A percentile compares a stretch with the other conserved stretches of the same genome.
Evolutionary conservation across 2,797 vertebrate species (phyloP).

Genomic region (Pseudotriccus pelzelni): DNA sequence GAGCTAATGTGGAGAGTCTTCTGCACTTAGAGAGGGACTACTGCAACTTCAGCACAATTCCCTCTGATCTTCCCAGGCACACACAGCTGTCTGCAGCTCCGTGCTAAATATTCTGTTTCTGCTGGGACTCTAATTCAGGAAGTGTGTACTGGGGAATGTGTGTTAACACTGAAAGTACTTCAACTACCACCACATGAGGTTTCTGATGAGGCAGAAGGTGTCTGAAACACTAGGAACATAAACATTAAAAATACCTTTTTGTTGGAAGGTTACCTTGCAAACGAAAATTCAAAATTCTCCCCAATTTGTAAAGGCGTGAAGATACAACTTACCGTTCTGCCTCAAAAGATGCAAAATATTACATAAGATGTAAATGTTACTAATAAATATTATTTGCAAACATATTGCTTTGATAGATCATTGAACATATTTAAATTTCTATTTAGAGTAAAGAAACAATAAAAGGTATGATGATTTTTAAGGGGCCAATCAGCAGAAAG

Average conservation of each 20-base stretch:
- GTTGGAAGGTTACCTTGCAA: background rate
- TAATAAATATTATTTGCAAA: background rate
- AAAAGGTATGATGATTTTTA: background rate
- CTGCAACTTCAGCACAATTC: background rate
- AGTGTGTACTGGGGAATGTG: rapidly evolving
- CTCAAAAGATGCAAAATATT: slow-evolving; percentile 11
- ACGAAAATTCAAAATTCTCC: background rate
- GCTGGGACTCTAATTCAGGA: background rate
- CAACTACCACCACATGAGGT: background rate
- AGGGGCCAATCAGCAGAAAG: background rate
- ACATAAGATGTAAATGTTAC: background rate
- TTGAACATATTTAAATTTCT: background rate
- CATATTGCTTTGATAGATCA: background rate
- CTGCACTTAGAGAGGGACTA: background rate
- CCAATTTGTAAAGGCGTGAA: background rate
- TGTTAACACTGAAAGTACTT: background rate
- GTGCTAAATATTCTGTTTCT: background rate
- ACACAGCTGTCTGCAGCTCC: background rate
- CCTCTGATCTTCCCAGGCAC: background rate
- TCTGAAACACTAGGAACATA: background rate
- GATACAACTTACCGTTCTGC: slow-evolving; percentile 53
- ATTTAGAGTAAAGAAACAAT: background rate
- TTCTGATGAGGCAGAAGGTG: slow-evolving; percentile 12
- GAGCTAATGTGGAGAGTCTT: background rate
- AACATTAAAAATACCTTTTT: background rate